These are phyloP conservation scores for Gryon sp. DNA, from an alignment of 1,140 invertebrate genomes.

Conservation along the genomic window DNA sequence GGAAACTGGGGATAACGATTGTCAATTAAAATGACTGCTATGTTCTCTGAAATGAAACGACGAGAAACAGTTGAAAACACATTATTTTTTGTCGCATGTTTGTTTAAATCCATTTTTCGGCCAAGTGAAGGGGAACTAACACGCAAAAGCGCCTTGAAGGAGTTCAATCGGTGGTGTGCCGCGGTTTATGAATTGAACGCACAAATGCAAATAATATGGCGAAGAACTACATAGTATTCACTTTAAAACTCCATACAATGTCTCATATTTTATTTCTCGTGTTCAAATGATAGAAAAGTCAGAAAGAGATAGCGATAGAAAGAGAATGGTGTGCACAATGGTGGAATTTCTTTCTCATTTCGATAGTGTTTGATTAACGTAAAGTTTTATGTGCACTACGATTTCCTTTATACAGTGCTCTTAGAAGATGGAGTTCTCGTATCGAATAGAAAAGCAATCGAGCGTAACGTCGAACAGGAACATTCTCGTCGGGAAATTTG, in stretches of 20 bases:
- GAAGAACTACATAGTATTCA: too few species aligned
- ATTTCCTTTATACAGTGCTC: constrained; percentile 35
- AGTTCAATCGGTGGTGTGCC: neutral
- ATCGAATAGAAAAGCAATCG: constrained; percentile 46
- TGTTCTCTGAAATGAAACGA: too few species aligned
- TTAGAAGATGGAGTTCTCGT: constrained; percentile 34
- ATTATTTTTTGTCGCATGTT: too few species aligned
- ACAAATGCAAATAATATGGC: constrained; percentile 8
- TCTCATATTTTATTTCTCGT: constrained; percentile 4
- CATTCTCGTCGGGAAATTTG: constrained; percentile 17
- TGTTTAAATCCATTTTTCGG: too few species aligned
- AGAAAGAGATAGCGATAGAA: too few species aligned
- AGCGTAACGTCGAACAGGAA: constrained; percentile 13
- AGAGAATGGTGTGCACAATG: constrained; percentile 12
- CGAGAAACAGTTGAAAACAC: too few species aligned
- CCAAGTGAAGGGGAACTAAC: constrained; percentile 5
- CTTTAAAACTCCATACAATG: neutral
- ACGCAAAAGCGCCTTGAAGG: neutral
- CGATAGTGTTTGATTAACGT: constrained; percentile 39
- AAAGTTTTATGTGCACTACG: constrained; percentile 20
- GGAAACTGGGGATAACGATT: too few species aligned
- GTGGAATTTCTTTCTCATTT: constrained; percentile 22
- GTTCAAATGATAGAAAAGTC: too few species aligned
- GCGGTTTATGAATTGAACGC: constrained; percentile 20
- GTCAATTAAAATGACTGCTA: too few species aligned